Base-by-base conservation (phyloP, 2,113 vertebrate species). In the Girardinichthys multiradiatus region DNA sequence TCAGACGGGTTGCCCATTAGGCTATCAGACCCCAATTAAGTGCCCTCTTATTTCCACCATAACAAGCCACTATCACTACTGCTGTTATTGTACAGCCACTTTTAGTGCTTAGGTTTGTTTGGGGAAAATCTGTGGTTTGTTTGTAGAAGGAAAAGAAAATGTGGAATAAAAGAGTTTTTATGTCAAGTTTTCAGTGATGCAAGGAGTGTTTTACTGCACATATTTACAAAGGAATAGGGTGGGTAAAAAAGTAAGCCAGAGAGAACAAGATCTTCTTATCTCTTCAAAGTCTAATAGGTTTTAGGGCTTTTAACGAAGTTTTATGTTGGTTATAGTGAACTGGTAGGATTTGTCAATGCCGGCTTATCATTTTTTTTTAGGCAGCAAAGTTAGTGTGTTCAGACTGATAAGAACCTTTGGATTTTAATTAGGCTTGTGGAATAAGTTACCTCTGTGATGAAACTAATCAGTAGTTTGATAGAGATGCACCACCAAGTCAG, bases 1-100 rank as follows among this genome's bases (percentile, higher is more conserved):
- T 94, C 92, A 94, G 90, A 91, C 83, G 87, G 78, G 77, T 87
- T 92, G 89, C 90, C 90, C 94, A 89, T 90, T 92, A 89, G 87
- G 80, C 80, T 83, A 88, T 91, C 91, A 88, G 87, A 89, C 85
- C 90, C 92, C 90, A 92, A 93, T 93, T 93, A 93, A 89, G 86
- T 90, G 88, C 90, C 83, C 90, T 80, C 92, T 92, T 86, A 89
- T 90, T 88, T 94, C 93, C 90, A 84, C 80, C 83, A 78, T 90
- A 91, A 91, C 89, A 88, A 93, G 88, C 77, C 75, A 70, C 82
- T 86, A 91, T 86, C 87, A 76, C 76, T 58, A 68, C 70, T 87
- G 72, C 70, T 91, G 90, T 93, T 93, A 91, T 87, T 91, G 91
- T 91, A 92, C 93, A 88, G 91, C 87, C 63, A 76, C 73, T 68